Base-by-base conservation (phyloP, 64 coral and sea anemone genomes). In the Hydrozoanthus tunicans region DNA sequence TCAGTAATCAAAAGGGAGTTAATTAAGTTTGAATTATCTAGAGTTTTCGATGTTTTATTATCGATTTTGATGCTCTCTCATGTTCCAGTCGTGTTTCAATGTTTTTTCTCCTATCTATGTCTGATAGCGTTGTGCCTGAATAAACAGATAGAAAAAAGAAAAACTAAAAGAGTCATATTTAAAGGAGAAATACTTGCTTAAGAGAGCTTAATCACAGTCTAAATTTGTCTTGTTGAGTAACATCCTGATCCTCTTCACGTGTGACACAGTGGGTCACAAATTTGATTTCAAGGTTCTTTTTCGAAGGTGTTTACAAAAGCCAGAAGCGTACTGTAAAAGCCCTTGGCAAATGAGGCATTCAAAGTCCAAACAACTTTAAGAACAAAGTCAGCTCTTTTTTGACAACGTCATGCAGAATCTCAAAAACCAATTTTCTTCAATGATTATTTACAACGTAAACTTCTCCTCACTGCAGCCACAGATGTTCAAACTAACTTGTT, bases 351-450 rank as follows among this genome's bases (percentile, higher is more conserved):
- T 43, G 32, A 43, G 32, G 32, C 32, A 43, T 51, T n/a, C 71
- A 74, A 14, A 74, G 12, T 5, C 0, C 56, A 81, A 62, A 57
- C 51, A 11, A 9, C 15, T 32, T 61, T 59, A 23, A 51, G 69
- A 56, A 58, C 6, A 88, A 88, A 60, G 53, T 32, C 68, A 59
- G 25, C 13, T 72, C 70, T 88, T 6, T 88, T 53, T 86, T 58
- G 68, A 88, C 12, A 88, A 59, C 55, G 23, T 88, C 69, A 74
- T 12, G 56, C 56, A 59, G 84, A 32, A 25, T 85, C 24, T 43
- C 23, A 5, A 59, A 82, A 73, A 74, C 68, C 84, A 88, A 88
- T 74, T 88, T 88, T n/a, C 56, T 88, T 88, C 69, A 59, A 88
- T 67, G 68, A 56, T 88, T 88, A 56, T 88, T 88, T 75, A 88